Percentiles rank a stretch among this genome's conserved stretches.
Conservation (phyloP, 2,113 vertebrate species). For the Lasiurus borealis region DNA sequence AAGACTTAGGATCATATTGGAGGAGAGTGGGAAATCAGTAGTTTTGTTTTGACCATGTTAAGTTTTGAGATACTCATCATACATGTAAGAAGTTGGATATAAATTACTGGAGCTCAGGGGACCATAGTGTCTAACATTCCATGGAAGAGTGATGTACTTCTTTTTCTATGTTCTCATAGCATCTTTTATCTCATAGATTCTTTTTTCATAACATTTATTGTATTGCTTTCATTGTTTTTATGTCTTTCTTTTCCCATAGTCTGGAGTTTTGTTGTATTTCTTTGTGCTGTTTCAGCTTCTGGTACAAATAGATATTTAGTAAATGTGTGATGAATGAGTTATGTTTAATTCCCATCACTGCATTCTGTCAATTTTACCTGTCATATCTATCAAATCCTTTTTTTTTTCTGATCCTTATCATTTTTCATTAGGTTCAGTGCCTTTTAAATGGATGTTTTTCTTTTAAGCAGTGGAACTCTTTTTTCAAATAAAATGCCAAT, state of each 20-base stretch:
- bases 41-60: constrained; percentile 5
- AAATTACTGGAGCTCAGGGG: background rate
- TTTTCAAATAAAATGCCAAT: background rate
- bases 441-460: constrained; percentile 19
- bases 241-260: background rate
- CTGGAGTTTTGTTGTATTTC: constrained; percentile 15
- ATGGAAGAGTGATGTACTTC: background rate
- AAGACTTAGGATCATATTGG: background rate
- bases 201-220: background rate
- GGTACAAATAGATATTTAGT: constrained; percentile 26
- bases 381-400: background rate
- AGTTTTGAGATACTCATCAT: background rate
- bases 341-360: background rate
- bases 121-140: background rate
- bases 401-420: background rate
- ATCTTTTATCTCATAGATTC: background rate
- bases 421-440: background rate
- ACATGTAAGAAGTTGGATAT: background rate
- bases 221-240: background rate
- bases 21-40: background rate
- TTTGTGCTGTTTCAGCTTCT: background rate
- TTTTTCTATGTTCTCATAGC: background rate
- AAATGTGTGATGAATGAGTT: constrained; percentile 18
- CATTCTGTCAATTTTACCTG: background rate
- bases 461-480: background rate